Evolutionary conservation across 2,797 vertebrate genomes (phyloP).

Genomic region (Rousettus madagascariensis): DNA sequence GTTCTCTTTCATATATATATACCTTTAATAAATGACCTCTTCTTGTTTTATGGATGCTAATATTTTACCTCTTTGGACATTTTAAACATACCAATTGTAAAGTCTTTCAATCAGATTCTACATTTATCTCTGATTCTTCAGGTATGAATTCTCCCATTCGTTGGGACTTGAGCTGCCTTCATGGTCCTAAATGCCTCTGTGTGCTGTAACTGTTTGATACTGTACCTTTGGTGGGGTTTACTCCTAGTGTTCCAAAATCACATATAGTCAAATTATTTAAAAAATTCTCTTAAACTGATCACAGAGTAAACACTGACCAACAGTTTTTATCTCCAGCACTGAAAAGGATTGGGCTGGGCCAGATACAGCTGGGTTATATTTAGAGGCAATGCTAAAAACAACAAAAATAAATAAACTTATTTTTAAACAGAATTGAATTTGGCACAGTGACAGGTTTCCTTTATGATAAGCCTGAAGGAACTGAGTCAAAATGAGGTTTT

Average conservation of each 20-base stretch:
- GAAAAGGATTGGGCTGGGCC: background rate
- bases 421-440: conserved; percentile 19
- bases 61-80: background rate
- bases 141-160: background rate
- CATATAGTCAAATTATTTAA: background rate
- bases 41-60: background rate
- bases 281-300: background rate
- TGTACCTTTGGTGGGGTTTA: background rate
- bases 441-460: background rate
- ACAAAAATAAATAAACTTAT: background rate
- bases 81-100: background rate
- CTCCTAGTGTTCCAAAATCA: background rate
- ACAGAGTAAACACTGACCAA: background rate
- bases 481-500: background rate
- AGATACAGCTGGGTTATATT: background rate
- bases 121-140: background rate
- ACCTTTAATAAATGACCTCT: too few relatives aligned
- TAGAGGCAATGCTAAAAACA: background rate
- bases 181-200: background rate
- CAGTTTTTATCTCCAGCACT: background rate
- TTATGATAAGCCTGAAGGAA: background rate
- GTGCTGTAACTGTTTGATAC: background rate
- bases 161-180: background rate
- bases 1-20: background rate
- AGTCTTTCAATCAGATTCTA: background rate